Conservation (phyloP, 1,140 invertebrate genomes). For the Pseudachorutes palmiensis region DNA sequence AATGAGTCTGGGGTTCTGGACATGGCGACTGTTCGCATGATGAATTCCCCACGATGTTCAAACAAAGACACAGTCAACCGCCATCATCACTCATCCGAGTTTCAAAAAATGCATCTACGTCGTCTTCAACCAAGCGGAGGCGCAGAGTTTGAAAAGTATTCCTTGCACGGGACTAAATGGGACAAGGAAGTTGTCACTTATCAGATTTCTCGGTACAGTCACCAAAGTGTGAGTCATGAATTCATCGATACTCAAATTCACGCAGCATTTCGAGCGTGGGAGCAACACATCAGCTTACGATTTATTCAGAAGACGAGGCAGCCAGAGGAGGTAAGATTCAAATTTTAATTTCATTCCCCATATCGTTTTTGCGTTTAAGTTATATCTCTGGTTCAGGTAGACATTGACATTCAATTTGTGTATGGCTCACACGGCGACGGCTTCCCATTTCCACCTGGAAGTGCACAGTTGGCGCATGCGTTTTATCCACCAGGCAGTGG, state of each 20-base stretch:
- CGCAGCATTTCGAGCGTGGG: neutral
- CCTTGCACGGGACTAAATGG: neutral
- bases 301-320: neutral
- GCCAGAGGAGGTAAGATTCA: neutral
- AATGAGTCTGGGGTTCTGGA: neutral
- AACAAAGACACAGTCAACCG: neutral
- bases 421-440: neutral
- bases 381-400: too few relatives aligned
- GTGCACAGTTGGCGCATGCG: neutral
- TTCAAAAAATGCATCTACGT: neutral
- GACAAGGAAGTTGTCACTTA: neutral
- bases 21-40: neutral
- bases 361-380: too few relatives aligned
- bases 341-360: neutral
- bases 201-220: conserved; percentile 2
- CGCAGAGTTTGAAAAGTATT: neutral
- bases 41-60: neutral
- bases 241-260: neutral
- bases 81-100: neutral
- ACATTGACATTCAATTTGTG: neutral
- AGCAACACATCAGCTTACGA: neutral
- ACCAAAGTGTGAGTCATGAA: neutral
- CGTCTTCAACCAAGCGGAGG: neutral
- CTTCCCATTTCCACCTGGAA: neutral
- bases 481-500: neutral